Conservation (phyloP, 2,888 invertebrate genomes). For the Athalia cordata region DNA sequence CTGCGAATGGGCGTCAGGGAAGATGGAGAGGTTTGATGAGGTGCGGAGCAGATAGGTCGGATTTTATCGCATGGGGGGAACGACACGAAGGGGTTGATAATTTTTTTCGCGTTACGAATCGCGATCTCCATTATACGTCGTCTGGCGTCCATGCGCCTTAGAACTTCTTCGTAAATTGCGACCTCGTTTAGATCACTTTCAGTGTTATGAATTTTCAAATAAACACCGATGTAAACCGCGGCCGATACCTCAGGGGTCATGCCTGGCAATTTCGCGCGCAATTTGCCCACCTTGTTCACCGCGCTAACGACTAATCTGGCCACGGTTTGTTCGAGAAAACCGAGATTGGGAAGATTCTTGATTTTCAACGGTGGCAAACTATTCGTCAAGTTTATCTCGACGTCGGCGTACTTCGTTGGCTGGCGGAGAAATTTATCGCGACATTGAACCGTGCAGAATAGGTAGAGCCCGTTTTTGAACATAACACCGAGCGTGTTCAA, state of each 20-base stretch:
- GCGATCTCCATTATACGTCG: slow-evolving; percentile 72
- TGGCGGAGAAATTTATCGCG: slow-evolving; percentile 75
- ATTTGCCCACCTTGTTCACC: slow-evolving; percentile 74
- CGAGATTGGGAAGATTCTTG: slow-evolving; percentile 76
- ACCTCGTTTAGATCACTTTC: slow-evolving; percentile 58
- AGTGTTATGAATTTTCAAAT: slow-evolving; percentile 76
- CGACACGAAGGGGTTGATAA: slow-evolving; percentile 76
- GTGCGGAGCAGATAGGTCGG: neutral
- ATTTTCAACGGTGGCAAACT: slow-evolving; percentile 73
- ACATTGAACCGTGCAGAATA: slow-evolving; percentile 77
- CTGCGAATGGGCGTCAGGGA: neutral
- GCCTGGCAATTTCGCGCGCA: slow-evolving; percentile 79
- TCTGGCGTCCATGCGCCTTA: slow-evolving; percentile 69
- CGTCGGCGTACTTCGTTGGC: slow-evolving; percentile 75
- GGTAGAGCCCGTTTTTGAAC: slow-evolving; percentile 75
- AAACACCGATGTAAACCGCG: slow-evolving; percentile 76
- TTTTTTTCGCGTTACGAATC: slow-evolving; percentile 74
- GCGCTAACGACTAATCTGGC: slow-evolving; percentile 76
- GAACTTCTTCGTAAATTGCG: slow-evolving; percentile 71
- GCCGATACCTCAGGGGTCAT: slow-evolving; percentile 75
- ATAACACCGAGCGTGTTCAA: slow-evolving; percentile 72
- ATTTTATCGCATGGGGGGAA: slow-evolving; percentile 7
- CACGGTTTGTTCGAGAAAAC: slow-evolving; percentile 79
- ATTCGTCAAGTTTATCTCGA: slow-evolving; percentile 70
- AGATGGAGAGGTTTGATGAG: neutral